Conservation (phyloP, 2,888 invertebrate genomes). For the Xanthia icteritia region DNA sequence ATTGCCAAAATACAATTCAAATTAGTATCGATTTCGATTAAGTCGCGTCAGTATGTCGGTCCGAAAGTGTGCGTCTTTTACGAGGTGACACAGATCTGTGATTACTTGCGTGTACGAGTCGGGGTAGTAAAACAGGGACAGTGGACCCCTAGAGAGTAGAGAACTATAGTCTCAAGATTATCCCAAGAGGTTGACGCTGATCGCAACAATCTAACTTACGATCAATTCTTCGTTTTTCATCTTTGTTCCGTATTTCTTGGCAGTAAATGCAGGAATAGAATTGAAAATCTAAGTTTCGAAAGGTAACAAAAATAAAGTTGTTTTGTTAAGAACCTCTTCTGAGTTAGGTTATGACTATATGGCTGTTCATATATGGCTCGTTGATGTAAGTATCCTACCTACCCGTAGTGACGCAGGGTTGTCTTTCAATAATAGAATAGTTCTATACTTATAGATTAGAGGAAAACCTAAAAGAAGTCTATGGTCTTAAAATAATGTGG, state of each 20-base stretch:
- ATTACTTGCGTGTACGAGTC: constrained; percentile 22
- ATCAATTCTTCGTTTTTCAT: not conserved
- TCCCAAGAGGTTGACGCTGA: constrained; percentile 14
- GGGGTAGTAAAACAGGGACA: constrained; percentile 8
- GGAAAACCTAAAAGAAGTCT: no score
- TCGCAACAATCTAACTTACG: constrained; percentile 11
- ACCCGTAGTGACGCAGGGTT: not conserved
- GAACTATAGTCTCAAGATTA: not conserved
- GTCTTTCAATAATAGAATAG: not conserved
- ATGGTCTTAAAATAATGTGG: no score
- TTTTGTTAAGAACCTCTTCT: not conserved
- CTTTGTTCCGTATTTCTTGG: not conserved
- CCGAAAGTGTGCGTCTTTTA: constrained; percentile 33
- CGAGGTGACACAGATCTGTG: constrained; percentile 40
- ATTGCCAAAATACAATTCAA: constrained; percentile 56
- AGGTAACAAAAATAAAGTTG: not conserved
- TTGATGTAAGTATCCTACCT: not conserved
- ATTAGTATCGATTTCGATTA: constrained; percentile 46
- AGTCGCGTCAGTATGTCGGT: constrained; percentile 27
- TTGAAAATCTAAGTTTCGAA: not conserved
- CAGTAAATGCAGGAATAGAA: not conserved
- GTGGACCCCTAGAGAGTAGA: constrained; percentile 7
- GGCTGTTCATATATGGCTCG: not conserved
- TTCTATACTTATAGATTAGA: no score
- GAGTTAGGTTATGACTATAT: not conserved